These are phyloP conservation scores for Ferdinandea cuprea DNA, from an alignment of 2,888 invertebrate genomes.

Conservation along the genomic window DNA sequence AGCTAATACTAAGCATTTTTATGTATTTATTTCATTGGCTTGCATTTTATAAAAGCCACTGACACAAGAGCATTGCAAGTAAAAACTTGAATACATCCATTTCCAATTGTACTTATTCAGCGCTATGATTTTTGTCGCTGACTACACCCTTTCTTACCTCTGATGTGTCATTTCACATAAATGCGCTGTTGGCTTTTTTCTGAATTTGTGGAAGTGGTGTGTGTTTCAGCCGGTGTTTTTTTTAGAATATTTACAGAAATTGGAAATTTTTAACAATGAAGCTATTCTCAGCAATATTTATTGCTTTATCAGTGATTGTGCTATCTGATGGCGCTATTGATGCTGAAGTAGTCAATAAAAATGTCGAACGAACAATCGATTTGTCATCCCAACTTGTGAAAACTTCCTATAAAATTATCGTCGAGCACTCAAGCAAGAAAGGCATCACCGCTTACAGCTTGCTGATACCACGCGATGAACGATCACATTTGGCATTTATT, in stretches of 20 bases:
- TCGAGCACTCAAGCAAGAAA: conserved; percentile 92
- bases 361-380: conserved; percentile 94
- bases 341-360: conserved; percentile 87
- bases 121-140: not conserved
- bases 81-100: not conserved
- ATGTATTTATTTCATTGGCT: no score
- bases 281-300: conserved; percentile 28
- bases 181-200: conserved; percentile 71
- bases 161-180: conserved; percentile 61
- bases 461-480: conserved; percentile 85
- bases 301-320: conserved; percentile 37
- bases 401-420: conserved; percentile 89
- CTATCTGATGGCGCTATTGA: conserved; percentile 81
- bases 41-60: no score
- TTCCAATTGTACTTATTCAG: not conserved
- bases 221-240: conserved; percentile 48
- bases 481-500: conserved; percentile 89
- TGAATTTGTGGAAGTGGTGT: conserved; percentile 41
- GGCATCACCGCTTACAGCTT: conserved; percentile 89
- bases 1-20: no score
- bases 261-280: conserved; percentile 39
- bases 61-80: no score
- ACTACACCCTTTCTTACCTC: conserved; percentile 34
- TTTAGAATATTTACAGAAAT: conserved; percentile 35
- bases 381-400: conserved; percentile 95